phyloP scores from a whole-genome alignment of 2,888 invertebrate species.

The Parnassius apollo region DNA sequence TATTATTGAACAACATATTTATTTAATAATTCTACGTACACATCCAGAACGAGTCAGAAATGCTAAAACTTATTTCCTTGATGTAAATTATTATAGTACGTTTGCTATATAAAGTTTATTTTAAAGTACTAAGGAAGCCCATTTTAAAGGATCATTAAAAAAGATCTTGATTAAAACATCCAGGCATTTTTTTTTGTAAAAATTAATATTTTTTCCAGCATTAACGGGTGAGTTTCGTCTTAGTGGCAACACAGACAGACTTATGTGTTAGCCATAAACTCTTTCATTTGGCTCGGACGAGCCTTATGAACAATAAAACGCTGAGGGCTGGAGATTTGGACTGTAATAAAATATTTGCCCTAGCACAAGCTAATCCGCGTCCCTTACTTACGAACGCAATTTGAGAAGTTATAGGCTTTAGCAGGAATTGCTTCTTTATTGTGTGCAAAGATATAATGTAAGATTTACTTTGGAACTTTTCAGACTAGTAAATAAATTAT shows the following conservation, averaged over 20 bases:
- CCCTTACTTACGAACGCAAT: conserved; percentile 78
- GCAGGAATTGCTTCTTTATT: conserved; percentile 31
- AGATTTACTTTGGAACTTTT: too few relatives aligned
- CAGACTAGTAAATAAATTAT: too few relatives aligned
- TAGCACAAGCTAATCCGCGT: conserved; percentile 77
- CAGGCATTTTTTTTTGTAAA: conserved; percentile 1
- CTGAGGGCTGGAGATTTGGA: conserved; percentile 80
- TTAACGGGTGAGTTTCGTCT: conserved; percentile 46
- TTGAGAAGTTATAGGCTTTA: conserved; percentile 74
- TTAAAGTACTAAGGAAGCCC: too few relatives aligned
- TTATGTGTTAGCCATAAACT: conserved; percentile 78
- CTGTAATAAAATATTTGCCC: conserved; percentile 82
- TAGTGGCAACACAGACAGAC: conserved; percentile 70
- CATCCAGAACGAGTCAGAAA: too few relatives aligned
- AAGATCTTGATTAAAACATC: too few relatives aligned
- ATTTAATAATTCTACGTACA: too few relatives aligned
- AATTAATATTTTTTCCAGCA: conserved; percentile 34
- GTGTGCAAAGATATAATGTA: conserved; percentile 13
- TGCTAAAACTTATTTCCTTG: too few relatives aligned
- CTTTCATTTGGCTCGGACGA: conserved; percentile 81
- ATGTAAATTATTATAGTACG: too few relatives aligned
- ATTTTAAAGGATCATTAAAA: too few relatives aligned
- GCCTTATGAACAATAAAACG: conserved; percentile 82
- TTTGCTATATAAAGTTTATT: too few relatives aligned
- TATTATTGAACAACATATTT: background rate